These are phyloP conservation scores for Mirounga angustirostris DNA, from an alignment of 2,113 vertebrate species.

Conservation along the genomic window DNA sequence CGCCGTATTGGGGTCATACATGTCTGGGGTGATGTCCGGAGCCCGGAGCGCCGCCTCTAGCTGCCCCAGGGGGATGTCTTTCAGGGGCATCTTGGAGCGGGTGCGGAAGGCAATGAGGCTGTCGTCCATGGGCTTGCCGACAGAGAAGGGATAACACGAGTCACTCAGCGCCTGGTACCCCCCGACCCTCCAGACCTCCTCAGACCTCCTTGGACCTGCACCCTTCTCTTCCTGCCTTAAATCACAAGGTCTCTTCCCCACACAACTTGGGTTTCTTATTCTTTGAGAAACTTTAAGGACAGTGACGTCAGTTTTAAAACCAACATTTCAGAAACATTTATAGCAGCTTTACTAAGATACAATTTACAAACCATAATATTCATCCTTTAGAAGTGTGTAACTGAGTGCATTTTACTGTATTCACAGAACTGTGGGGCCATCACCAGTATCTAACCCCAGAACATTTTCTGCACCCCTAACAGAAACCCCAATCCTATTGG, in stretches of 20 bases:
- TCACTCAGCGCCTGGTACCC: not conserved
- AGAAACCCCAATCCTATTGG: not conserved
- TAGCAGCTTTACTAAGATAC: not conserved
- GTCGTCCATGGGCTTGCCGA: conserved; percentile 83
- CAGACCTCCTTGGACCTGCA: not conserved
- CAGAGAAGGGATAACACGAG: not conserved
- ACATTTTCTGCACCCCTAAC: not conserved
- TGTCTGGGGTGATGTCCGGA: conserved; percentile 96
- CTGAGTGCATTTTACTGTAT: not conserved
- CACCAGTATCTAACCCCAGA: not conserved
- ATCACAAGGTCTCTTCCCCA: not conserved
- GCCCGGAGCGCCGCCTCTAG: conserved; percentile 95
- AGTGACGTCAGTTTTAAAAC: conserved; percentile 5
- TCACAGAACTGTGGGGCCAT: not conserved
- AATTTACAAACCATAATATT: not conserved
- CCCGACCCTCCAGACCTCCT: not conserved
- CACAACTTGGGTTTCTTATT: not conserved
- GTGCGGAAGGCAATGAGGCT: conserved; percentile 95
- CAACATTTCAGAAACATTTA: not conserved
- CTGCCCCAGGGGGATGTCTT: conserved; percentile 93
- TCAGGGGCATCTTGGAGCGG: conserved; percentile 93
- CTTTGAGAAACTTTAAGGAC: not conserved
- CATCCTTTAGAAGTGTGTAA: not conserved
- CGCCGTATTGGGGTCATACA: conserved; percentile 92
- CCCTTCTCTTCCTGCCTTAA: not conserved